phyloP scores from a whole-genome alignment of 2,113 vertebrate species.

The Phasianus colchicus region DNA sequence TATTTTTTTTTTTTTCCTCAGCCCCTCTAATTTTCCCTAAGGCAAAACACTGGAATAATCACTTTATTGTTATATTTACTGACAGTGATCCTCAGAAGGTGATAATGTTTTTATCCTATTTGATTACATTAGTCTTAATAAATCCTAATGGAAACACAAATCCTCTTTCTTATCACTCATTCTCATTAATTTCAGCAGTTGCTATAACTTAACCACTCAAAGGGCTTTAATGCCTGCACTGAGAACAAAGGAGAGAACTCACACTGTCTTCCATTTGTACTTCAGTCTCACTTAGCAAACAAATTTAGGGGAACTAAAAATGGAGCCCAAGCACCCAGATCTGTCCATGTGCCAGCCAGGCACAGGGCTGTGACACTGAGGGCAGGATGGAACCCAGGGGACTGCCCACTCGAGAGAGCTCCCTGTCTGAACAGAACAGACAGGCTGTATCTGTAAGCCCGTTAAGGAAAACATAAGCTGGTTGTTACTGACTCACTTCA shows the following conservation, averaged over 20 bases:
- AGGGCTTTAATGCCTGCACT: background rate
- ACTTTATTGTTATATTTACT: constrained; percentile 21
- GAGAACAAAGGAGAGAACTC: background rate
- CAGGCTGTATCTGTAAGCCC: background rate
- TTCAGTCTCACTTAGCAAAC: background rate
- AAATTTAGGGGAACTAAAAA: background rate
- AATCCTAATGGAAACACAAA: constrained; percentile 46
- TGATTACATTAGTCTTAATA: constrained; percentile 43
- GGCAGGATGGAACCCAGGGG: background rate
- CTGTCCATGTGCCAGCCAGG: rapidly evolving
- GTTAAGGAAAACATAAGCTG: background rate
- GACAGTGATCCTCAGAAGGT: constrained; percentile 4
- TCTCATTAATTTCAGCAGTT: background rate
- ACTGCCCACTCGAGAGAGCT: background rate
- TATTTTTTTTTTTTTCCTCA: background rate
- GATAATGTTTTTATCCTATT: constrained; percentile 35
- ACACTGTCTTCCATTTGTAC: background rate
- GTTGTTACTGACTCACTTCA: background rate
- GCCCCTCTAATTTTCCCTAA: background rate
- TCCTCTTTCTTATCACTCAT: constrained; percentile 12
- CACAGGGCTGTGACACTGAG: rapidly evolving
- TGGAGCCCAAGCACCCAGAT: background rate
- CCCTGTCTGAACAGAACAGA: background rate
- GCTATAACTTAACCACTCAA: background rate
- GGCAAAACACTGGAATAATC: constrained; percentile 26